Base-by-base conservation (phyloP, 2,113 vertebrate species). In the Salvelinus sp. region DNA sequence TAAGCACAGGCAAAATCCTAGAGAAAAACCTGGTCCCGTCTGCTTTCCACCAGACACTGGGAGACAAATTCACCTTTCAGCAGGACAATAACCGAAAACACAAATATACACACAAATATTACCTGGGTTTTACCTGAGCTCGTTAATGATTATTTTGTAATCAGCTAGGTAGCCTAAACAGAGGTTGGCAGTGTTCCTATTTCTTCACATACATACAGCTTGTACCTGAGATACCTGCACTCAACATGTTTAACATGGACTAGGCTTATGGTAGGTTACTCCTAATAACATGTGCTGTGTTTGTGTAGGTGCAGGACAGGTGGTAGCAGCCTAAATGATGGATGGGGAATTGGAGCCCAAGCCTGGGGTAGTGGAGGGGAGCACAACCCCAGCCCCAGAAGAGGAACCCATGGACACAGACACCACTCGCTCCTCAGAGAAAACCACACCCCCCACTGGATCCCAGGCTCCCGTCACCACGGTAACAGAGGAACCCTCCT, bases 251-350 rank as follows among this genome's bases (percentile, higher is more conserved):
- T 10, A 44, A 2, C 9, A 44, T 44, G 2, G 9, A 44, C 38
- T 44, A 44, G 38, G 38, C 64, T 30, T 5, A 28, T 33, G 14
- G 13, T 28, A 57, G n/a, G 67, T 44, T 10, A 44, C 70, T 48
- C 68, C 75, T 83, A 33, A 81, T 79, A 80, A 64, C 38, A 50
- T 47, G 80, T 66, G 77, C 76, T 77, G 63, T 68, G 66, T 38
- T 27, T 20, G 16, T 18, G 87, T 62, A 44, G 82, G 38, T 44
- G 38, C 38, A 44, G 38, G 38, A 10, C 88, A 94, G 93, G 93
- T 94, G 91, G 91, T 92, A 93, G 90, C 90, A 54, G 50, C 58
- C 89, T 90, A 91, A 93, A 94, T 88, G 90, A 98, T 97, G 96
- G 95, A 97, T 82, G 89, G 91, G 80, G 93, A 93, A 90, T 90